These are phyloP conservation scores for Trigoniulus corallinus DNA, from an alignment of 1,140 invertebrate genomes.

Conservation along the genomic window DNA sequence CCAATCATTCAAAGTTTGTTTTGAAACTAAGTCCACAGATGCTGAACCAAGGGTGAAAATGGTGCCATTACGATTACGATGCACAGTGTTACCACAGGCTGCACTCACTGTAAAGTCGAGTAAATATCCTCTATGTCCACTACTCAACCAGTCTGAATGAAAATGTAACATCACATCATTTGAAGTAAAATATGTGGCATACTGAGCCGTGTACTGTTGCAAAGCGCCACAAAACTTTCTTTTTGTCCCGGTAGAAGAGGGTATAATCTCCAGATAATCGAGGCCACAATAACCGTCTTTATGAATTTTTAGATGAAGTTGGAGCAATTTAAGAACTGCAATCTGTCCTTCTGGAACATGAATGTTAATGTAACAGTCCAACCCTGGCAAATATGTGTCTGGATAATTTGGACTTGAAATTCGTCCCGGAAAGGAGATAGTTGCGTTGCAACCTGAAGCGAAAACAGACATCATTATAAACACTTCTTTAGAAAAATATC, in stretches of 20 bases:
- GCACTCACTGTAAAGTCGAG: neutral
- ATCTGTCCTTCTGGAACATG: neutral
- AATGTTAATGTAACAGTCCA: constrained; percentile 2
- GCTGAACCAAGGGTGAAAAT: neutral
- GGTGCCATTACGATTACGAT: neutral
- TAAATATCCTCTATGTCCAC: neutral
- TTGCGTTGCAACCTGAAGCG: constrained; percentile 2
- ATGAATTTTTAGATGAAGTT: neutral
- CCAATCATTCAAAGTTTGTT: neutral
- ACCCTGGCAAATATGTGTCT: neutral
- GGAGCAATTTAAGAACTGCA: neutral
- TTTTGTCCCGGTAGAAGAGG: neutral
- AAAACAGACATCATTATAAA: neutral
- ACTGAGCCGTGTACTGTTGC: neutral
- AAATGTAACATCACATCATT: neutral
- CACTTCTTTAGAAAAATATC: neutral
- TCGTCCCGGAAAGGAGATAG: neutral
- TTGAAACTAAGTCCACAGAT: neutral
- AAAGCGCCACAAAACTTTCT: neutral
- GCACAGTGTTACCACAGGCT: neutral
- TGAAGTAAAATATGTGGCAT: neutral
- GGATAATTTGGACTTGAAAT: constrained; percentile 6
- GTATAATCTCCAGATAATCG: neutral
- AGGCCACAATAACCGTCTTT: neutral
- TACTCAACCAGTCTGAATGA: neutral